Evolutionary conservation across 64 coral and sea anemone genomes (phyloP).

Genomic region (Stylophora pistillata): DNA sequence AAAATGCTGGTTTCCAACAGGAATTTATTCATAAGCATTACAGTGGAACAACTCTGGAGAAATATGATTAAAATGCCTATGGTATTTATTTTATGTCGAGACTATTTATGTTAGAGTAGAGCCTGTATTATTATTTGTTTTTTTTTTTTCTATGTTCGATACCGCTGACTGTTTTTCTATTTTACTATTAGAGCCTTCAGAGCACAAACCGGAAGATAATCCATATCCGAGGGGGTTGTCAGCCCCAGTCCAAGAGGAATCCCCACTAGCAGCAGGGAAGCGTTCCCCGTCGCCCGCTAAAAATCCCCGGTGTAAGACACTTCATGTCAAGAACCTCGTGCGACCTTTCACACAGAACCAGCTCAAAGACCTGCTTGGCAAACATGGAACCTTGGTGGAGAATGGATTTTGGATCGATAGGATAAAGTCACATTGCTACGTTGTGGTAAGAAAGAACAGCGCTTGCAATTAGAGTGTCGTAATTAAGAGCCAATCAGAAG

Average conservation of each 20-base stretch:
- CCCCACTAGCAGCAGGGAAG: constrained; percentile 31
- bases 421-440: constrained; percentile 99
- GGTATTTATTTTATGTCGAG: neutral
- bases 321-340: constrained; percentile 91
- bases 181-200: neutral
- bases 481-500: too few species aligned
- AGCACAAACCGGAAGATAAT: neutral
- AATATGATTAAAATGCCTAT: neutral
- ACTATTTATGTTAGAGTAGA: neutral
- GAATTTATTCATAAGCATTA: neutral
- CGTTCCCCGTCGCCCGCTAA: constrained; percentile 68
- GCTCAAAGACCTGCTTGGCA: constrained; percentile 73
- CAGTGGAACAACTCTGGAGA: constrained; percentile 18
- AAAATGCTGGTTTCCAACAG: neutral
- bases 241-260: neutral
- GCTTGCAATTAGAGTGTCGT: neutral
- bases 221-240: constrained; percentile 15
- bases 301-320: constrained; percentile 57
- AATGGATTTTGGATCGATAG: constrained; percentile 95
- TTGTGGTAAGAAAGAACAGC: constrained; percentile 60
- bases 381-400: constrained; percentile 62
- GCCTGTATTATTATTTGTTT: neutral
- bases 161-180: neutral
- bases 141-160: neutral
- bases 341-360: constrained; percentile 92